Conservation (phyloP, 1,140 invertebrate genomes). For the Tetramorium parvispinum region DNA sequence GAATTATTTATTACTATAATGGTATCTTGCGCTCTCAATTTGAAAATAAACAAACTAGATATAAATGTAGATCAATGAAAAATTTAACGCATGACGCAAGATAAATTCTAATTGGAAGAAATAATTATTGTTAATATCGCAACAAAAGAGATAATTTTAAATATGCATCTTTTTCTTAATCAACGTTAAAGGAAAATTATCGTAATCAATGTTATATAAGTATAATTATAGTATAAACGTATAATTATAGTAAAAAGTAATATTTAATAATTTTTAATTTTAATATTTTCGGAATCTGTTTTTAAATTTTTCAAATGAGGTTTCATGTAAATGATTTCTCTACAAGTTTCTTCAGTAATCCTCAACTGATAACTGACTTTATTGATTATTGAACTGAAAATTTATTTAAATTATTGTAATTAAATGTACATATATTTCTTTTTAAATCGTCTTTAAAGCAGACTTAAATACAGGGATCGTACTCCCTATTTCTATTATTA, state of each 20-base stretch:
- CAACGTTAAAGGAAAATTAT: not conserved
- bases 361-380: too few relatives aligned
- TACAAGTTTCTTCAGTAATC: not conserved
- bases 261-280: not conserved
- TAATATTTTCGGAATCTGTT: not conserved
- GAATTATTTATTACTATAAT: not conserved
- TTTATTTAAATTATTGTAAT: not conserved
- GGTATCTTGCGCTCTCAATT: not conserved
- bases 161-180: not conserved
- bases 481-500: too few relatives aligned
- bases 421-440: not conserved
- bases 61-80: not conserved
- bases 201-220: not conserved
- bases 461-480: too few relatives aligned
- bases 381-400: too few relatives aligned
- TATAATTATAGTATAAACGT: not conserved
- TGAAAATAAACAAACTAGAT: not conserved
- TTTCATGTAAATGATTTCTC: not conserved
- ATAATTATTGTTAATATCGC: not conserved
- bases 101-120: not conserved
- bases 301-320: not conserved
- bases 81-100: not conserved
- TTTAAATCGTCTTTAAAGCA: too few relatives aligned
- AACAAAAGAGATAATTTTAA: not conserved
- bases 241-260: not conserved